These are phyloP conservation scores for Tonatia bakeri DNA, from an alignment of 2,113 vertebrate species.

Conservation along the genomic window DNA sequence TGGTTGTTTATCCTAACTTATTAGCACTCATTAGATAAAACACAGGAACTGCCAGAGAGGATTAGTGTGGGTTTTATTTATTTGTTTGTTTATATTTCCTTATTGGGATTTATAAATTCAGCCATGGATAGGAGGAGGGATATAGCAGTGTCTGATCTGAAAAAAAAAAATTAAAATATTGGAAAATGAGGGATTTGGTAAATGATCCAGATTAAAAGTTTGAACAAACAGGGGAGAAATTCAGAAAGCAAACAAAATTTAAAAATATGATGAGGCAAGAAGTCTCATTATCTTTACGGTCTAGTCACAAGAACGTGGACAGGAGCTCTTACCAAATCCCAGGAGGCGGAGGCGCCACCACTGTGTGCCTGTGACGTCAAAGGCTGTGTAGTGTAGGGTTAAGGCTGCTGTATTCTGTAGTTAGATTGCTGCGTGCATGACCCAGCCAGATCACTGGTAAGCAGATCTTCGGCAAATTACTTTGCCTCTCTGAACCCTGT, in stretches of 20 bases:
- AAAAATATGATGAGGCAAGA: background rate
- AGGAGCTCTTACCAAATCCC: background rate
- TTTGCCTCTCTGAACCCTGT: background rate
- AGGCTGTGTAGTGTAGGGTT: background rate
- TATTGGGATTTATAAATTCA: slow-evolving; percentile 58
- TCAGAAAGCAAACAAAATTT: slow-evolving; percentile 36
- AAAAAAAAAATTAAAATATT: slow-evolving; percentile 69
- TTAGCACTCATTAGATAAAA: slow-evolving; percentile 72
- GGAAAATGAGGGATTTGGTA: slow-evolving; percentile 62
- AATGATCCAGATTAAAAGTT: slow-evolving; percentile 65
- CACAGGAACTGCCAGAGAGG: slow-evolving; percentile 46
- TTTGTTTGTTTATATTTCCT: slow-evolving; percentile 70
- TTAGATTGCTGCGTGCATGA: background rate
- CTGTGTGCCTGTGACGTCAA: background rate
- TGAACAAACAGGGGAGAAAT: slow-evolving; percentile 46
- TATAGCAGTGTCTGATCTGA: slow-evolving; percentile 52
- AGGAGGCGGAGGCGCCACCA: rapidly evolving
- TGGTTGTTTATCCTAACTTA: slow-evolving; percentile 55
- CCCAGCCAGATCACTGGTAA: background rate
- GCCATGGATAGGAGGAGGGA: slow-evolving; percentile 28
- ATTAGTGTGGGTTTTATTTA: slow-evolving; percentile 57
- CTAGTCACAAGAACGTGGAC: background rate
- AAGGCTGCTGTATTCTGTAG: background rate
- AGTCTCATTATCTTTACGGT: background rate
- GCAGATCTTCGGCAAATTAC: background rate